Conservation (phyloP, 2,888 invertebrate genomes). For the Sesia apiformis region DNA sequence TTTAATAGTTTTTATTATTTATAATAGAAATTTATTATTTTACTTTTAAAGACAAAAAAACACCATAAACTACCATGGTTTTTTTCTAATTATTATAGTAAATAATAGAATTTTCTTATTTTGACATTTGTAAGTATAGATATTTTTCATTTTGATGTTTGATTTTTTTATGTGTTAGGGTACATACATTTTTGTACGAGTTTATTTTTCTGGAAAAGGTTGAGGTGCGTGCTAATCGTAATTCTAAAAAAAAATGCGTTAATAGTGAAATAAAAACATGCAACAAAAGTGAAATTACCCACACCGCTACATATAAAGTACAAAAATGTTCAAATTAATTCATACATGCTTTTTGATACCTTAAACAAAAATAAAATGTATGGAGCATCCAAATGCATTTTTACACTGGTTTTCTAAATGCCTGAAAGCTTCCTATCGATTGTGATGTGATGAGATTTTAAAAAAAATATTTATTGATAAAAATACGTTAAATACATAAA, state of each 20-base stretch:
- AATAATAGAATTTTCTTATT: too few relatives aligned
- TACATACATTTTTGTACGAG: too few relatives aligned
- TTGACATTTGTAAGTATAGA: too few relatives aligned
- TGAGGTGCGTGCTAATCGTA: too few relatives aligned
- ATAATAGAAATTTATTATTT: too few relatives aligned
- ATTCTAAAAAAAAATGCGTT: background rate
- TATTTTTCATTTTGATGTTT: too few relatives aligned
- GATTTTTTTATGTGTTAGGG: too few relatives aligned
- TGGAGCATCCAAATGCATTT: background rate
- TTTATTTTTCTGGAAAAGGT: too few relatives aligned
- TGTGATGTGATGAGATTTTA: conserved; percentile 37
- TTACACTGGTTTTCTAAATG: conserved; percentile 12
- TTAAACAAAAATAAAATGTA: background rate
- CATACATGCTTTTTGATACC: conserved; percentile 57
- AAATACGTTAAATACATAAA: conserved; percentile 8
- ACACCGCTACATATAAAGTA: conserved; percentile 30
- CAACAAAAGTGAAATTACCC: conserved; percentile 28
- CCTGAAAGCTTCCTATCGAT: conserved; percentile 70
- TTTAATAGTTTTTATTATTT: too few relatives aligned
- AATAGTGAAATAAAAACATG: conserved; percentile 13
- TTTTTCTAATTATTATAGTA: too few relatives aligned
- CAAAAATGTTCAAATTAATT: conserved; percentile 27
- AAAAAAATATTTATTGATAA: conserved; percentile 37
- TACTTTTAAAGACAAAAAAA: too few relatives aligned
- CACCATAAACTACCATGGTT: too few relatives aligned